Evolutionary conservation across 2,888 invertebrate genomes (phyloP).

Genomic region (Zaprionus obscuricornis): DNA sequence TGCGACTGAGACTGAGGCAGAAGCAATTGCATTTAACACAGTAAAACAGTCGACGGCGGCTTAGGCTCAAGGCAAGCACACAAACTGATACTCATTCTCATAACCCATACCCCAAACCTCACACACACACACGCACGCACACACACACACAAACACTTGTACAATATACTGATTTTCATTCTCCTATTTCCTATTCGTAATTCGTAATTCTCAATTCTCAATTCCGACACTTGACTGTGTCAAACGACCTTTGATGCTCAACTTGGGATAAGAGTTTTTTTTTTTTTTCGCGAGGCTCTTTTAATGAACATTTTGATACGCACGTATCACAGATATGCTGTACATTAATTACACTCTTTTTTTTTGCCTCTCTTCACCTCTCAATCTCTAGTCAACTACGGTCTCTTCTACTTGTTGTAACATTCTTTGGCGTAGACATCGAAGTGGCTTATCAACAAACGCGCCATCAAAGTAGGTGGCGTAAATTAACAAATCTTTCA

Average conservation of each 20-base stretch:
- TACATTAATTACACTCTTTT: conserved; percentile 70
- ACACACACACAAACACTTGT: conserved; percentile 5
- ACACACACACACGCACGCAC: neutral
- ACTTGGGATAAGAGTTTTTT: conserved; percentile 56
- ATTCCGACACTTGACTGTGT: conserved; percentile 53
- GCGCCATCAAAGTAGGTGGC: conserved; percentile 76
- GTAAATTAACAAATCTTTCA: conserved; percentile 77
- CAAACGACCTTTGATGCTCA: conserved; percentile 71
- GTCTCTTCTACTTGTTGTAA: too few species aligned
- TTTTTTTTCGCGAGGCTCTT: conserved; percentile 47
- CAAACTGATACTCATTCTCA: conserved; percentile 8
- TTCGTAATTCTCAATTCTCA: neutral
- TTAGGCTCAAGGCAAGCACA: conserved; percentile 38
- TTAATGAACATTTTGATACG: conserved; percentile 72
- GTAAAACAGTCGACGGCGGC: conserved; percentile 14
- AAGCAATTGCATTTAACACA: conserved; percentile 68
- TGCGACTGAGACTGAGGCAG: conserved; percentile 25
- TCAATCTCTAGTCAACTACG: neutral
- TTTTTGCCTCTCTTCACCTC: too few species aligned
- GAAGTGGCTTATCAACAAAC: conserved; percentile 59
- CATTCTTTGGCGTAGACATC: conserved; percentile 52
- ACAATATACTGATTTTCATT: too few species aligned
- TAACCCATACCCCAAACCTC: neutral
- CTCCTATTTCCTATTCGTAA: too few species aligned
- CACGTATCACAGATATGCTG: conserved; percentile 57